Percentiles rank a stretch among this genome's conserved stretches.
Conservation (phyloP, 1,140 invertebrate genomes). For the Asobara japonica region DNA sequence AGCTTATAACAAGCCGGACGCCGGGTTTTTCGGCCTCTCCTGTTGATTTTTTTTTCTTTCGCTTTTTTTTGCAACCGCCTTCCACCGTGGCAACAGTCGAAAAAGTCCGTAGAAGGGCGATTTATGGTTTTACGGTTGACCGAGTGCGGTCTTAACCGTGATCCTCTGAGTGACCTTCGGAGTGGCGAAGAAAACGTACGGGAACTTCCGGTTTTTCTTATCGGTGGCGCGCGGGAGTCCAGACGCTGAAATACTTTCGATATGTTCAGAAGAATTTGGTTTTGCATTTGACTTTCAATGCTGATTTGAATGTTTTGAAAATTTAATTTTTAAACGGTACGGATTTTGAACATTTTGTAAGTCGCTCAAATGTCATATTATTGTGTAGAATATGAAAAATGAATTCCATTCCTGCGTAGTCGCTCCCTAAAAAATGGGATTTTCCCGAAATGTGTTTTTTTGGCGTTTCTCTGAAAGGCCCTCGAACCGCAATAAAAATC, state of each 20-base stretch:
- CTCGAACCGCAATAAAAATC: conserved; percentile 4
- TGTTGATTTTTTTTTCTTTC: conserved; percentile 19
- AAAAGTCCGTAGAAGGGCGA: conserved; percentile 56
- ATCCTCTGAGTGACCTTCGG: conserved; percentile 56
- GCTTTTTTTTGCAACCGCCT: conserved; percentile 26
- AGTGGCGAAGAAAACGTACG: conserved; percentile 3
- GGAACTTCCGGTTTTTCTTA: conserved; percentile 6
- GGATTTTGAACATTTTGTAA: too few relatives aligned
- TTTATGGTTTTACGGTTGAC: conserved; percentile 64
- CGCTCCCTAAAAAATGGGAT: too few relatives aligned
- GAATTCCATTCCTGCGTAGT: too few relatives aligned
- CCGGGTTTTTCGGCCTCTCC: conserved; percentile 46
- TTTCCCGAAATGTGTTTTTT: neutral
- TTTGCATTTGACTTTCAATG: too few relatives aligned
- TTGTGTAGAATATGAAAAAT: too few relatives aligned
- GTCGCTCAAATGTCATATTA: too few relatives aligned
- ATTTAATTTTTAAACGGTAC: too few relatives aligned
- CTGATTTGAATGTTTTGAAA: too few relatives aligned
- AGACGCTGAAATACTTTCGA: too few relatives aligned
- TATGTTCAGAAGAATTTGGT: too few relatives aligned
- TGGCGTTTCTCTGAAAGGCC: neutral
- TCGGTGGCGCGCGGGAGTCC: too few relatives aligned
- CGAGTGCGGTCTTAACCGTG: conserved; percentile 56
- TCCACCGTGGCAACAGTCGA: conserved; percentile 47
- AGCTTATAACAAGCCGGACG: conserved; percentile 53